A percentile compares a stretch with the other conserved stretches of the same genome.
phyloP scores from a whole-genome alignment of 2,113 vertebrate species.

The Alligator sinensis region DNA sequence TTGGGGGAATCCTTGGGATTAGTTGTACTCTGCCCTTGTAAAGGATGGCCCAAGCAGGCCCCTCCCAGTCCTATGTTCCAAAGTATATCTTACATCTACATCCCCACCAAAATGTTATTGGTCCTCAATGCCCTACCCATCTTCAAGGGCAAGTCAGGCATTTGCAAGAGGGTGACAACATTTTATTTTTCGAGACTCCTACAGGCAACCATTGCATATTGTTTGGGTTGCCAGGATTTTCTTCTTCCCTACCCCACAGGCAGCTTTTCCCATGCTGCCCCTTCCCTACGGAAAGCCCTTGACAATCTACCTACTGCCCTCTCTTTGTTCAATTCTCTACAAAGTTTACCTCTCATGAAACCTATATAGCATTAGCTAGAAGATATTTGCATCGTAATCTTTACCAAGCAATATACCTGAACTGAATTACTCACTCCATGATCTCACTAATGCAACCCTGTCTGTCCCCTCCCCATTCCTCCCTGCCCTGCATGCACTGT shows the following conservation, averaged over 20 bases:
- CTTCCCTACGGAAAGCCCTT: background rate
- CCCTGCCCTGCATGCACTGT: slow-evolving; percentile 4
- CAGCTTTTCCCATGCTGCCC: background rate
- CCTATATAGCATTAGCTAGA: background rate
- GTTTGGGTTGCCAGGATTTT: background rate
- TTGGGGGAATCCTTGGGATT: too few species aligned
- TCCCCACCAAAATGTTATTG: background rate
- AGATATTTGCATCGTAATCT: background rate
- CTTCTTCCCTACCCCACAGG: background rate
- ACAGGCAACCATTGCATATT: background rate
- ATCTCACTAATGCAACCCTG: slow-evolving; percentile 12
- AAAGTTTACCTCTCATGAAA: background rate
- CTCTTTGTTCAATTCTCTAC: background rate
- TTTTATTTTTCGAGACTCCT: background rate
- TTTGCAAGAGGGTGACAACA: background rate
- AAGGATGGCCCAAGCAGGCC: too few species aligned
- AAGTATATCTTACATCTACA: background rate
- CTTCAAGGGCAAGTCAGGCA: background rate
- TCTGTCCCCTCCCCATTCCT: background rate
- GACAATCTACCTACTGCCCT: background rate
- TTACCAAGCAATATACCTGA: background rate
- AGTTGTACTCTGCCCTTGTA: too few species aligned
- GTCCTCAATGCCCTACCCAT: background rate
- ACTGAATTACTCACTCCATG: background rate
- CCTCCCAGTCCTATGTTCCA: too few species aligned